These are phyloP conservation scores for Melanargia galathea DNA, from an alignment of 2,888 invertebrate genomes.

Conservation along the genomic window DNA sequence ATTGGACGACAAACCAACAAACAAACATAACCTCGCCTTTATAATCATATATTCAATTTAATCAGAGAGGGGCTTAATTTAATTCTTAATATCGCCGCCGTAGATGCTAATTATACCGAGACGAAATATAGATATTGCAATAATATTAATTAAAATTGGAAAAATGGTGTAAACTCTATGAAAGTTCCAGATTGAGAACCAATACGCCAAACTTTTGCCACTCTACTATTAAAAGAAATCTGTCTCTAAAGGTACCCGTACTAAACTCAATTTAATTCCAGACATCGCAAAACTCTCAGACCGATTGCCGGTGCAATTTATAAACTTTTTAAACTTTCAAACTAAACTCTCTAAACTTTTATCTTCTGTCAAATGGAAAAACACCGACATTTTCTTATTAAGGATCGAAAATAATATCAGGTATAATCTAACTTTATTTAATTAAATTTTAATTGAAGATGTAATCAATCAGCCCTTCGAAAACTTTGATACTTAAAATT, in stretches of 20 bases:
- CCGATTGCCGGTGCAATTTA: background rate
- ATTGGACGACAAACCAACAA: no score
- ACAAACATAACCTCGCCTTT: no score
- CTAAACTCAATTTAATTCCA: constrained; percentile 5
- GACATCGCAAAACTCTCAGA: constrained; percentile 5
- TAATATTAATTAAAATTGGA: no score
- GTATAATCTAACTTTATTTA: constrained; percentile 2
- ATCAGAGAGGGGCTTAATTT: no score
- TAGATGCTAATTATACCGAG: no score
- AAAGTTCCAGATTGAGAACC: no score
- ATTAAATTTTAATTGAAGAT: background rate
- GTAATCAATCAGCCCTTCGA: background rate
- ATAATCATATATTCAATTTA: no score
- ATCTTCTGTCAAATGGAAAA: background rate
- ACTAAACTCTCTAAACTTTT: constrained; percentile 16
- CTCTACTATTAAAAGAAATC: background rate
- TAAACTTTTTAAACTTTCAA: background rate
- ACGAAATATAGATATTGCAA: no score
- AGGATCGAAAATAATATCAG: background rate
- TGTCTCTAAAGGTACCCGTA: background rate
- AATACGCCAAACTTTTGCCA: background rate
- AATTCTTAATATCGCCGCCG: no score
- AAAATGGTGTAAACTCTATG: no score
- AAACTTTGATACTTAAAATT: background rate
- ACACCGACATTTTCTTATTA: constrained; percentile 3